Evolutionary conservation across 2,888 invertebrate genomes (phyloP).

Genomic region (Synanthedon tipuliformis): DNA sequence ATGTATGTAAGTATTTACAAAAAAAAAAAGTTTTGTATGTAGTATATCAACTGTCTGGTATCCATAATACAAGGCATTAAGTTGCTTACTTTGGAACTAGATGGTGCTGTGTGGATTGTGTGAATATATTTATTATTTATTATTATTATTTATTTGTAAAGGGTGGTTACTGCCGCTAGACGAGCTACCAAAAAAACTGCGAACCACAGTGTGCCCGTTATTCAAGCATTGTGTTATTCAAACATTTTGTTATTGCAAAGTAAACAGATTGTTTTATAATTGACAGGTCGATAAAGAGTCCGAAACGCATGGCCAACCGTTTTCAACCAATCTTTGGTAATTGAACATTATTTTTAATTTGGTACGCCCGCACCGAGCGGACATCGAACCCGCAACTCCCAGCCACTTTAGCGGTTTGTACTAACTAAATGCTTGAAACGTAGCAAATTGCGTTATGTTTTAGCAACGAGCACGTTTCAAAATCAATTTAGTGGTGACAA

Average conservation of each 20-base stretch:
- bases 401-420: not conserved
- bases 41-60: too few relatives aligned
- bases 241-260: not conserved
- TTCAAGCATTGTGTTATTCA: not conserved
- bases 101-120: too few relatives aligned
- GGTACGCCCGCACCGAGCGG: conserved; percentile 6
- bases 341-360: conserved; percentile 14
- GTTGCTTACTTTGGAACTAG: too few relatives aligned
- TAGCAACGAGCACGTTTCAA: not conserved
- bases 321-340: conserved; percentile 20
- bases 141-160: too few relatives aligned
- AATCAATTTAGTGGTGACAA: not conserved
- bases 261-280: not conserved
- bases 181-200: too few relatives aligned
- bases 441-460: not conserved
- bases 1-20: too few relatives aligned
- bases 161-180: too few relatives aligned
- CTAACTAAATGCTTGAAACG: not conserved
- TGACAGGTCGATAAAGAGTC: not conserved
- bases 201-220: not conserved
- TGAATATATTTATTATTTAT: too few relatives aligned
- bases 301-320: conserved; percentile 23
- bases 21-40: too few relatives aligned
- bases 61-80: too few relatives aligned
- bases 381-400: conserved; percentile 6